A percentile compares a stretch with the other conserved stretches of the same genome.
These are phyloP conservation scores for Drosophila affinis DNA, from an alignment of 2,888 invertebrate genomes.

Conservation along the genomic window DNA sequence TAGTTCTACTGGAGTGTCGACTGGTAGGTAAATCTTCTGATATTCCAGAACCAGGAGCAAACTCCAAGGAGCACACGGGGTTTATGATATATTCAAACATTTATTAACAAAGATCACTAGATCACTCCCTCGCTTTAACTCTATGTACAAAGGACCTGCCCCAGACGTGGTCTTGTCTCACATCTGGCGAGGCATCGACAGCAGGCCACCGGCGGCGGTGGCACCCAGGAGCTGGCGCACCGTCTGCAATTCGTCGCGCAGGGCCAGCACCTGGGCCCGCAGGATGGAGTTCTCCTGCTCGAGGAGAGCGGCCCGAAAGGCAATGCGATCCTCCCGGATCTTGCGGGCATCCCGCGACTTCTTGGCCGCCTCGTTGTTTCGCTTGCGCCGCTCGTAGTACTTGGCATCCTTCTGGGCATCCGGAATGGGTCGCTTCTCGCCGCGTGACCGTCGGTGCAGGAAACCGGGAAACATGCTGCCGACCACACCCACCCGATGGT, in stretches of 20 bases:
- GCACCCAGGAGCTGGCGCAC: constrained; percentile 78
- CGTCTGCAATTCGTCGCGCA: constrained; percentile 88
- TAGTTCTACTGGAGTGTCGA: too few species aligned
- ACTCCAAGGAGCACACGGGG: background rate
- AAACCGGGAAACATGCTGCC: constrained; percentile 76
- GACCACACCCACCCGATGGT: constrained; percentile 71
- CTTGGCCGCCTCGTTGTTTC: constrained; percentile 96
- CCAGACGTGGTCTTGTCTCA: constrained; percentile 8
- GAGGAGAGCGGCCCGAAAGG: constrained; percentile 91
- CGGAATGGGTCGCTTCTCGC: constrained; percentile 94
- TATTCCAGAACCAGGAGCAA: too few species aligned
- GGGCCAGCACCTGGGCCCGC: constrained; percentile 91
- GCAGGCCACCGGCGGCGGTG: constrained; percentile 62
- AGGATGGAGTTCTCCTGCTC: constrained; percentile 95
- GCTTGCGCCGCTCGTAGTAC: constrained; percentile 93
- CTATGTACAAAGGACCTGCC: constrained; percentile 52
- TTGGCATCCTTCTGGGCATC: constrained; percentile 94
- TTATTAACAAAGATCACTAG: constrained; percentile 36
- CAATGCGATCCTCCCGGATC: constrained; percentile 94
- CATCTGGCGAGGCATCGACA: constrained; percentile 59
- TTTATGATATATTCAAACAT: constrained; percentile 8
- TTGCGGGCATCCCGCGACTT: constrained; percentile 95
- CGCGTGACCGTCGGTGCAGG: constrained; percentile 86
- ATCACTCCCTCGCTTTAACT: constrained; percentile 24
- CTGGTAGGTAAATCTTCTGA: too few species aligned